Conservation (phyloP, 2,797 vertebrate species). For the Melanogrammus aeglefinus region DNA sequence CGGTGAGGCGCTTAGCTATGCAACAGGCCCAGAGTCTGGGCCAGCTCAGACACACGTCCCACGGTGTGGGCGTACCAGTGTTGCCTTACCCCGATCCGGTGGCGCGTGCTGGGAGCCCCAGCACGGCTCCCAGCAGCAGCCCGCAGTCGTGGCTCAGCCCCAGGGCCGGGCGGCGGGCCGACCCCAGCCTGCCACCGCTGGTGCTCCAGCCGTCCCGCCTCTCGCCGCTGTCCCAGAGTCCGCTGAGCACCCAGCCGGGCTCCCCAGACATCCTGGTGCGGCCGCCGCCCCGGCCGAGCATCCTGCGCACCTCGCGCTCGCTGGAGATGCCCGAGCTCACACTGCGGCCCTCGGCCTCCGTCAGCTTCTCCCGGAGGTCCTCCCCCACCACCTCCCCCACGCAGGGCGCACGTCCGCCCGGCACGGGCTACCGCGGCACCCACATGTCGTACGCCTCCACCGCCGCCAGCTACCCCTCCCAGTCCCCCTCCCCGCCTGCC, state of each 20-base stretch:
- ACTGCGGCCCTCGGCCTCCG: slow-evolving; percentile 83
- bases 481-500: slow-evolving; percentile 82
- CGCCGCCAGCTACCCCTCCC: slow-evolving; percentile 87
- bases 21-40: slow-evolving; percentile 95
- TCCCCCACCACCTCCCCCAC: slow-evolving; percentile 89
- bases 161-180: slow-evolving; percentile 87
- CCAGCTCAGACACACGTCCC: slow-evolving; percentile 99
- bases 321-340: slow-evolving; percentile 91
- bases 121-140: slow-evolving; percentile 94
- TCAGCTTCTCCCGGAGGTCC: slow-evolving; percentile 93
- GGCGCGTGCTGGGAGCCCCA: slow-evolving; percentile 88
- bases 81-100: slow-evolving; percentile 98
- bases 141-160: slow-evolving; percentile 96
- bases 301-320: slow-evolving; percentile 86
- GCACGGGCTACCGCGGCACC: slow-evolving; percentile 81
- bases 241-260: slow-evolving; percentile 92
- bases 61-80: slow-evolving; percentile 99
- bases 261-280: slow-evolving; percentile 94
- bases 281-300: slow-evolving; percentile 88
- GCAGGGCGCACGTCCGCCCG: slow-evolving; percentile 74
- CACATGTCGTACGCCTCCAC: slow-evolving; percentile 89
- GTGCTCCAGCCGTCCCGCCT: slow-evolving; percentile 97
- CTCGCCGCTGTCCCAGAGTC: slow-evolving; percentile 96
- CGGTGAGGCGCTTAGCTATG: slow-evolving; percentile 96
- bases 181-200: slow-evolving; percentile 96